Conservation (phyloP, 2,888 invertebrate species). For the Himalopsyche kuldschensis region DNA sequence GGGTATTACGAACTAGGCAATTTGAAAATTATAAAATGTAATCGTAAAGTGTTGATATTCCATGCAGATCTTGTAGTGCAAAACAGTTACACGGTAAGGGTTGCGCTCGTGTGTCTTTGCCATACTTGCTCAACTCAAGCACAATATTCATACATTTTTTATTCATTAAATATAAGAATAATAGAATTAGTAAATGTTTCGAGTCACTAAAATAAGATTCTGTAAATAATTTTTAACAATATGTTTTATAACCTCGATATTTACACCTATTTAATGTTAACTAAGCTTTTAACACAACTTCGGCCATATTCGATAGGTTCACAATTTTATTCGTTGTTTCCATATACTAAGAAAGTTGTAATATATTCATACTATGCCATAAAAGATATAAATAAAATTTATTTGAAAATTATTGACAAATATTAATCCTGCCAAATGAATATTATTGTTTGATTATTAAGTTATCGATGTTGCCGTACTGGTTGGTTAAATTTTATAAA, state of each 20-base stretch:
- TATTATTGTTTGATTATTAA: conserved; percentile 27
- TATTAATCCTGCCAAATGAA: conserved; percentile 34
- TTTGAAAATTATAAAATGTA: not conserved
- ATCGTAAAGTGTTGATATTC: not conserved
- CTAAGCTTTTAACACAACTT: conserved; percentile 6
- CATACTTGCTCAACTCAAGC: conserved; percentile 20
- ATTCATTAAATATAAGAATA: conserved; percentile 2
- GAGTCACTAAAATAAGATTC: conserved; percentile 32
- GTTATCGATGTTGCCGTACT: conserved; percentile 27
- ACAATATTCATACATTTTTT: conserved; percentile 16
- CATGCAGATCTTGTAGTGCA: not conserved
- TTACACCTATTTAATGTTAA: not conserved
- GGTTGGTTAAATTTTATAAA: conserved; percentile 31
- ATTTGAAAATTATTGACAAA: conserved; percentile 25
- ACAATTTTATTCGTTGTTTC: conserved; percentile 22
- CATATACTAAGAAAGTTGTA: conserved; percentile 20
- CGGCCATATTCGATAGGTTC: conserved; percentile 30
- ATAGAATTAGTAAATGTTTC: conserved; percentile 15
- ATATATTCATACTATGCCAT: conserved; percentile 25
- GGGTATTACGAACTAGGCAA: not conserved
- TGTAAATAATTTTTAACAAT: conserved; percentile 24
- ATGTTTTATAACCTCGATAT: conserved; percentile 17
- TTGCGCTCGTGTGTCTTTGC: not conserved
- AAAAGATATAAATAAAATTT: conserved; percentile 15
- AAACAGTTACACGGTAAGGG: not conserved